These are phyloP conservation scores for Ctenosaura bakeri DNA, from an alignment of 2,797 vertebrate genomes.

Conservation along the genomic window DNA sequence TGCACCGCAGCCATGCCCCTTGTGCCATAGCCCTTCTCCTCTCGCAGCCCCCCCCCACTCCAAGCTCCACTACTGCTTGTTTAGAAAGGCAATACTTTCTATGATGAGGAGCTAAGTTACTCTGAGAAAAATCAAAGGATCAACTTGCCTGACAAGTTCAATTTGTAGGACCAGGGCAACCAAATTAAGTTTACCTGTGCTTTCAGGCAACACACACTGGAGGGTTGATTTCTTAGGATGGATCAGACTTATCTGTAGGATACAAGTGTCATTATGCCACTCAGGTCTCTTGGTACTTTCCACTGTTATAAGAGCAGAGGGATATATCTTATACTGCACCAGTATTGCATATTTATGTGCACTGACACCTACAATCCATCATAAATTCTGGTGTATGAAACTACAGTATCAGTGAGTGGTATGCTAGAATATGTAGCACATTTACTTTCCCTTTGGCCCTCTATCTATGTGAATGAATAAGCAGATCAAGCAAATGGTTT, in stretches of 20 bases:
- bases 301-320: background rate
- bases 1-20: too few species aligned
- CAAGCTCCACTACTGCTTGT: too few species aligned
- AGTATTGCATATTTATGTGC: too few species aligned
- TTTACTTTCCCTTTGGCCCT: background rate
- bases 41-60: too few species aligned
- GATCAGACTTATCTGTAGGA: background rate
- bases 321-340: background rate
- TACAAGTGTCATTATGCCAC: background rate
- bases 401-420: background rate
- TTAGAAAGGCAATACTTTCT: too few species aligned
- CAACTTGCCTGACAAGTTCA: background rate
- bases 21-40: too few species aligned
- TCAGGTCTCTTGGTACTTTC: background rate
- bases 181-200: background rate
- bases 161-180: background rate
- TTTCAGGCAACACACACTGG: background rate
- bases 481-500: background rate
- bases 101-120: too few species aligned
- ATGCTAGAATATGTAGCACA: background rate
- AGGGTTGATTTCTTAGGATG: background rate
- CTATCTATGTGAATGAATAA: background rate
- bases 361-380: too few species aligned
- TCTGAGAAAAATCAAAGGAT: background rate
- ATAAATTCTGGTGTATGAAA: background rate